Evolutionary conservation across 2,888 invertebrate genomes (phyloP).

Genomic region (Smittia aterrima): DNA sequence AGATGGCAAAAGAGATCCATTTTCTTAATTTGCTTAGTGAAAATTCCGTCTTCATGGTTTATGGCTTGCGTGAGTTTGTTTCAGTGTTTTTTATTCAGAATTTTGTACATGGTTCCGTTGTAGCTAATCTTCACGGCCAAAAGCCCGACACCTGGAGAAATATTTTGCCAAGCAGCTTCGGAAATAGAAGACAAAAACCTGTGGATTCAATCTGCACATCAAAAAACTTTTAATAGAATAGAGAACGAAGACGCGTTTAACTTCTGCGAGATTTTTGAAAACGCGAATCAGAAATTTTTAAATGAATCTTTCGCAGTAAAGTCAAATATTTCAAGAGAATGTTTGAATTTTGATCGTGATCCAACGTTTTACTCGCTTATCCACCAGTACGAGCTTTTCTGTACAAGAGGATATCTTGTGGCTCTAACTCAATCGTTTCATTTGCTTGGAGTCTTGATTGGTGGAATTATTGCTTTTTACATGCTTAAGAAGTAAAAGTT

Average conservation of each 20-base stretch:
- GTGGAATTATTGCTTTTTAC: slow-evolving; percentile 54
- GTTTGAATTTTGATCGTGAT: slow-evolving; percentile 51
- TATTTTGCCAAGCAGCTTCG: slow-evolving; percentile 50
- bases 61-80: slow-evolving; percentile 57
- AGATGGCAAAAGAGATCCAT: slow-evolving; percentile 55
- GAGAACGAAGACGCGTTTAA: slow-evolving; percentile 53
- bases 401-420: slow-evolving; percentile 54
- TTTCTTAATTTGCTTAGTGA: slow-evolving; percentile 53
- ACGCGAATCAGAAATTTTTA: slow-evolving; percentile 50
- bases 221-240: slow-evolving; percentile 51
- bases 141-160: slow-evolving; percentile 53
- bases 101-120: no score
- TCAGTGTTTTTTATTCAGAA: slow-evolving; percentile 47
- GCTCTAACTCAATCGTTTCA: slow-evolving; percentile 56
- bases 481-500: slow-evolving; percentile 52
- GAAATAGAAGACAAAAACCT: slow-evolving; percentile 50
- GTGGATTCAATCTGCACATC: slow-evolving; percentile 54
- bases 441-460: slow-evolving; percentile 55
- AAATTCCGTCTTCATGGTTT: slow-evolving; percentile 56
- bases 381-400: slow-evolving; percentile 56
- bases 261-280: slow-evolving; percentile 53
- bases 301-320: slow-evolving; percentile 49
- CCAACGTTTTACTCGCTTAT: slow-evolving; percentile 52
- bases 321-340: slow-evolving; percentile 44
- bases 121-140: slow-evolving; percentile 55